phyloP scores from a whole-genome alignment of 2,888 invertebrate genomes.

The Tenthredo distinguenda region DNA sequence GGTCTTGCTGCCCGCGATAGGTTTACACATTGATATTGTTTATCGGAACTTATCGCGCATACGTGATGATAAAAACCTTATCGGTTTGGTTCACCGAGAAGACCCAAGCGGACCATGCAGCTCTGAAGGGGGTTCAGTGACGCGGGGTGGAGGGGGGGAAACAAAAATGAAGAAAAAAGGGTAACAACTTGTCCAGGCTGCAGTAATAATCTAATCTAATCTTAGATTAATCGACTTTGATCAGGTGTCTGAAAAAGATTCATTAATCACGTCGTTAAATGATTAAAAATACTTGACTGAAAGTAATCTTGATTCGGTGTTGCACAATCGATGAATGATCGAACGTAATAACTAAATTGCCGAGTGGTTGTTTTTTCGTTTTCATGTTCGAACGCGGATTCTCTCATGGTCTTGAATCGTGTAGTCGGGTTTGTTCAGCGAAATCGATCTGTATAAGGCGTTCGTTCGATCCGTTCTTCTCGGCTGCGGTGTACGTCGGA shows the following conservation, averaged over 20 bases:
- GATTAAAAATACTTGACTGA: not conserved
- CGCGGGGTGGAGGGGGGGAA: not conserved
- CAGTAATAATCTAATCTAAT: slow-evolving; percentile 30
- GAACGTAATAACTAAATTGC: not conserved
- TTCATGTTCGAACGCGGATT: not conserved
- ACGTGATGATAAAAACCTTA: slow-evolving; percentile 11
- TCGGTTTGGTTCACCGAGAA: not conserved
- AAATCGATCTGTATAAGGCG: slow-evolving; percentile 43
- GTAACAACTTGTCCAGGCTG: slow-evolving; percentile 6
- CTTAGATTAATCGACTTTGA: slow-evolving; percentile 23
- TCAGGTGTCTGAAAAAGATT: slow-evolving; percentile 1
- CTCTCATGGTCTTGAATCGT: not conserved
- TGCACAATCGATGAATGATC: not conserved
- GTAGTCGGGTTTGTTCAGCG: not conserved
- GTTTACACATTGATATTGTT: slow-evolving; percentile 20
- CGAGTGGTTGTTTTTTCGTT: not conserved
- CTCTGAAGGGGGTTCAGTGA: not conserved
- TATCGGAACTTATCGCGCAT: slow-evolving; percentile 28
- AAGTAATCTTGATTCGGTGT: not conserved
- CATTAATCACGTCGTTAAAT: not conserved
- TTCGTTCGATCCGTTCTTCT: slow-evolving; percentile 27
- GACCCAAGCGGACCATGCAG: not conserved
- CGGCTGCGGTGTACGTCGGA: not conserved
- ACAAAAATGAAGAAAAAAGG: not conserved
- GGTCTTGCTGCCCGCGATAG: not conserved